phyloP scores from a whole-genome alignment of 1,140 invertebrate genomes.

The Frieseomelitta varia region DNA sequence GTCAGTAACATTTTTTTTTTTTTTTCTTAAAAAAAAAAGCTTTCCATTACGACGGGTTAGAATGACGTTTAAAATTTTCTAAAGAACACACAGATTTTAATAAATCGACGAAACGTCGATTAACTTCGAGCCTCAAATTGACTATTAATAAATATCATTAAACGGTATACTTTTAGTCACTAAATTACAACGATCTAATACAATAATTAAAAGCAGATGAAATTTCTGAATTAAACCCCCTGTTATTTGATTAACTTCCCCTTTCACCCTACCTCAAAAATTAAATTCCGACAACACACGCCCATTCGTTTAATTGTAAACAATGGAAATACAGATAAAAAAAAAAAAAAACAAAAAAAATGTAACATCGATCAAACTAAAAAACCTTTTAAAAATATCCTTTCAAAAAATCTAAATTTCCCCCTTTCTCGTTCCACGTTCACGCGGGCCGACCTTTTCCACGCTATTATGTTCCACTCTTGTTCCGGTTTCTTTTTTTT shows the following conservation, averaged over 20 bases:
- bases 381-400: neutral
- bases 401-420: neutral
- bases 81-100: too few relatives aligned
- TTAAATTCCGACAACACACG: neutral
- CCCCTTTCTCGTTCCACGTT: neutral
- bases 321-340: neutral
- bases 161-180: too few relatives aligned
- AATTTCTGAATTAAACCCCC: neutral
- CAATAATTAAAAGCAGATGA: too few relatives aligned
- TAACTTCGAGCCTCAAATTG: too few relatives aligned
- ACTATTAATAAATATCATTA: too few relatives aligned
- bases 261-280: neutral
- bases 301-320: neutral
- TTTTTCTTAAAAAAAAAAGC: too few relatives aligned
- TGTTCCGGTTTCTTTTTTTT: too few relatives aligned
- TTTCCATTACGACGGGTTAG: too few relatives aligned
- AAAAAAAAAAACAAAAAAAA: neutral
- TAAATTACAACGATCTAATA: too few relatives aligned
- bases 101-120: too few relatives aligned
- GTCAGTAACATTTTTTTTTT: too few relatives aligned
- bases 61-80: too few relatives aligned
- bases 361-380: neutral
- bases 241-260: neutral
- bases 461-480: constrained; percentile 4
- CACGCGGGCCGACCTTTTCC: neutral